These are phyloP conservation scores for Hydrolagus colliei DNA, from an alignment of 2,797 vertebrate genomes.

Conservation along the genomic window DNA sequence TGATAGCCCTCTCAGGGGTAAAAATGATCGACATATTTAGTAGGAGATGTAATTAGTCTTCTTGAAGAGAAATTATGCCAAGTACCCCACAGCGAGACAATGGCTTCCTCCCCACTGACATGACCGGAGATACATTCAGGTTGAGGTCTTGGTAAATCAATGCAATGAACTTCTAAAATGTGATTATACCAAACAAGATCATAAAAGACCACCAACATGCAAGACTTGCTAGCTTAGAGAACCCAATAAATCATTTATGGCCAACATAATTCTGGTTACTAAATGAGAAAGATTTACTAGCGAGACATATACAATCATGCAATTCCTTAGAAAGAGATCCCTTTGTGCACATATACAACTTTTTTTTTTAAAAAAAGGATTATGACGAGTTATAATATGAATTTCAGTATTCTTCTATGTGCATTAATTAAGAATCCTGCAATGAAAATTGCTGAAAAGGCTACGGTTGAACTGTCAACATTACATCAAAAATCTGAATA, in stretches of 20 bases:
- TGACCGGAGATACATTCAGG: neutral
- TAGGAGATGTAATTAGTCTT: too few species aligned
- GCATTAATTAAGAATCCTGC: neutral
- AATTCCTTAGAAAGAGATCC: neutral
- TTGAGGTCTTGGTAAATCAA: neutral
- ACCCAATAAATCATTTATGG: neutral
- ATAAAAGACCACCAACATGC: neutral
- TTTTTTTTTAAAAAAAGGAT: neutral
- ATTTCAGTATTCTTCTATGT: neutral
- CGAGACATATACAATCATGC: neutral
- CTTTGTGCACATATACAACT: neutral
- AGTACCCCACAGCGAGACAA: neutral
- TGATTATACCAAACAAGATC: neutral
- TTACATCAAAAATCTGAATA: neutral
- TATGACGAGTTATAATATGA: neutral
- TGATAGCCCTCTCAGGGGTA: neutral
- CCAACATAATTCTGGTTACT: neutral
- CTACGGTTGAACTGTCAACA: neutral
- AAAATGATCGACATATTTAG: too few species aligned
- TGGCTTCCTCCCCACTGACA: neutral
- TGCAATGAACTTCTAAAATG: neutral
- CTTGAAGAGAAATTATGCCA: too few species aligned
- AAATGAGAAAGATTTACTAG: neutral
- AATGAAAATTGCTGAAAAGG: neutral
- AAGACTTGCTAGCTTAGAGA: neutral